Evolutionary conservation across 2,113 vertebrate species (phyloP), one percentile per base, ranked within the genome.

Genomic region (Tragelaphus strepsiceros): DNA sequence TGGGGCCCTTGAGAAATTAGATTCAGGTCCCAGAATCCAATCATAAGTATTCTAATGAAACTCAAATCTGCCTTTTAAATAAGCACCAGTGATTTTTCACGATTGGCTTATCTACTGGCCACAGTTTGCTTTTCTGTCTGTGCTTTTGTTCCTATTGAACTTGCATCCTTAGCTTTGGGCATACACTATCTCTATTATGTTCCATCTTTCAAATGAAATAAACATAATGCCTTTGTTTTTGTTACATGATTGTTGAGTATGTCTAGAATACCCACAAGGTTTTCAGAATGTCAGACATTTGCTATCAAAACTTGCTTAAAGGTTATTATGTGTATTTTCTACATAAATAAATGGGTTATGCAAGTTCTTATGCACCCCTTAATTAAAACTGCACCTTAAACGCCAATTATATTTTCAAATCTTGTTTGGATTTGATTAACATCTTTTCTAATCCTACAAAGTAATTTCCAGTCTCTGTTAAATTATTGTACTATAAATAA

Each of bases 401-500:
- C 81, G 88, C 64, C 80, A 97, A 97, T 39, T 97, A 94, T 97
- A 97, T 94, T 88, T 6, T 92, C 74, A 62, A 28, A 95, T 89
- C 87, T 92, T 96, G 54, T 92, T 91, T 92, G 71, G 30, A 58
- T 97, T 86, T 95, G 95, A 98, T 96, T 98, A 97, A 95, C 4
- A 93, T 92, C 32, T 96, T 95, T 85, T 97, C 30, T 95, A 94
- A 84, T 95, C 83, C 58, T 94, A 91, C 67, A 96, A 97, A 95
- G 15, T 54, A 97, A 87, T 85, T 97, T 95, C 43, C 4, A 78
- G 16, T 5, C 26, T 61, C 15, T 94, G 81, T 62, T 88, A 54
- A 97, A 80, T 90, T 90, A 96, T 58, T 94, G 46, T 78, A 85
- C 96, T 95, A 97, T 95, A 78, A 98, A 96, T 59, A 98, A 98